These are phyloP conservation scores for Fregetta grallaria DNA, from an alignment of 2,113 vertebrate species.

Conservation along the genomic window DNA sequence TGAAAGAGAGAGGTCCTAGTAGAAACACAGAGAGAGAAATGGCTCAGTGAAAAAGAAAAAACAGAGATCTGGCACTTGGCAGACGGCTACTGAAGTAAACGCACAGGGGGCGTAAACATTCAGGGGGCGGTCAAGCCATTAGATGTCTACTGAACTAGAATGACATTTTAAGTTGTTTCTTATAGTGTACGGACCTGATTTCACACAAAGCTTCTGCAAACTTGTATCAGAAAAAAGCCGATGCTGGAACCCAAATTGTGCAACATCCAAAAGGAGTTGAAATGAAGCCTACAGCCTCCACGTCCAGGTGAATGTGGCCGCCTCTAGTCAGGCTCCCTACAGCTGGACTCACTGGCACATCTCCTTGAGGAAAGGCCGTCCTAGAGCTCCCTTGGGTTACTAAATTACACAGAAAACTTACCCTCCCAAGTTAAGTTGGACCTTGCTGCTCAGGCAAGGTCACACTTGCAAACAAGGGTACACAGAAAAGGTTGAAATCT, in stretches of 20 bases:
- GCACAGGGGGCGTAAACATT: background rate
- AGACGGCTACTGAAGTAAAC: background rate
- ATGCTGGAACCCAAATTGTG: background rate
- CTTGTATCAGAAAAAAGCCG: background rate
- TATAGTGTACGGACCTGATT: background rate
- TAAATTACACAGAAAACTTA: background rate
- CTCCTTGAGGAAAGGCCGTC: background rate
- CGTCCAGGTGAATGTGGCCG: background rate
- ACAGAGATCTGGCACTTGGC: background rate
- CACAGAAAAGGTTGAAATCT: background rate
- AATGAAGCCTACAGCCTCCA: background rate
- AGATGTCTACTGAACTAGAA: background rate
- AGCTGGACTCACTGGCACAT: background rate
- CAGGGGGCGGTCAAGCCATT: background rate
- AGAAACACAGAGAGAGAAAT: background rate
- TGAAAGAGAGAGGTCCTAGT: background rate
- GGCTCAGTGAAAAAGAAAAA: background rate
- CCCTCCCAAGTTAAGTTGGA: background rate
- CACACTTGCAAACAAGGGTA: background rate
- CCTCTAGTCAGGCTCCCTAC: background rate
- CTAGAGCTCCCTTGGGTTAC: background rate
- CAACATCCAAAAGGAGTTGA: background rate
- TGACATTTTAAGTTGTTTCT: background rate
- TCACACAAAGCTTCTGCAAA: background rate
- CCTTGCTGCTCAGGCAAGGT: background rate